Conservation (phyloP, 2,113 vertebrate genomes). For the Axis porcinus region DNA sequence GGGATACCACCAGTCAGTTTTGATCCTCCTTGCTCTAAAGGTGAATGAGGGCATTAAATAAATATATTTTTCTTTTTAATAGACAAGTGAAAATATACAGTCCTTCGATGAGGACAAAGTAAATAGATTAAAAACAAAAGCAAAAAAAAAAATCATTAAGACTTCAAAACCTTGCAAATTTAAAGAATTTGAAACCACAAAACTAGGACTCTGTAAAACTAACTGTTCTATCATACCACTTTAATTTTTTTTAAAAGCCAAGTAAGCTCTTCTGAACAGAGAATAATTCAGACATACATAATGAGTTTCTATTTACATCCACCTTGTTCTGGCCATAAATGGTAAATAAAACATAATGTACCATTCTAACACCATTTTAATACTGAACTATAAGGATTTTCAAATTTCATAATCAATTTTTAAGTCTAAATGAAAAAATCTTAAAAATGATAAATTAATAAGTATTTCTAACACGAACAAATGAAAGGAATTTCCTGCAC, state of each 20-base stretch:
- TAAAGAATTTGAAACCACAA: slow-evolving; percentile 23
- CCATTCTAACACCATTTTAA: slow-evolving; percentile 46
- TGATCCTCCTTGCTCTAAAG: neutral
- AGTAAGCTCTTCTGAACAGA: neutral
- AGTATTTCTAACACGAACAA: slow-evolving; percentile 3
- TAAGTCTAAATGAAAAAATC: slow-evolving; percentile 5
- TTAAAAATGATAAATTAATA: slow-evolving; percentile 21
- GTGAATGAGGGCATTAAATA: neutral
- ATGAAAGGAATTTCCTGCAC: neutral
- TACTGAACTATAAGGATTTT: neutral
- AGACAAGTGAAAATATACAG: neutral
- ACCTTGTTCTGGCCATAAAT: slow-evolving; percentile 24
- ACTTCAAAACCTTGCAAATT: slow-evolving; percentile 26
- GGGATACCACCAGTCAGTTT: neutral
- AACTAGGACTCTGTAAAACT: slow-evolving; percentile 27
- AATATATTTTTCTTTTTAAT: slow-evolving; percentile 25
- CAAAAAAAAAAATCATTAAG: neutral
- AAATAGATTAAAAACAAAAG: neutral
- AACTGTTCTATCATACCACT: slow-evolving; percentile 45
- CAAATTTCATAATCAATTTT: slow-evolving; percentile 7
- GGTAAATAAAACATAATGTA: neutral
- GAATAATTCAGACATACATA: neutral
- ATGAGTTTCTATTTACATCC: neutral
- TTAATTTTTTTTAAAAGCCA: neutral
- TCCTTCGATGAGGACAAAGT: neutral